Conservation (phyloP, 2,797 vertebrate genomes). For the Micromesistius poutassou region DNA sequence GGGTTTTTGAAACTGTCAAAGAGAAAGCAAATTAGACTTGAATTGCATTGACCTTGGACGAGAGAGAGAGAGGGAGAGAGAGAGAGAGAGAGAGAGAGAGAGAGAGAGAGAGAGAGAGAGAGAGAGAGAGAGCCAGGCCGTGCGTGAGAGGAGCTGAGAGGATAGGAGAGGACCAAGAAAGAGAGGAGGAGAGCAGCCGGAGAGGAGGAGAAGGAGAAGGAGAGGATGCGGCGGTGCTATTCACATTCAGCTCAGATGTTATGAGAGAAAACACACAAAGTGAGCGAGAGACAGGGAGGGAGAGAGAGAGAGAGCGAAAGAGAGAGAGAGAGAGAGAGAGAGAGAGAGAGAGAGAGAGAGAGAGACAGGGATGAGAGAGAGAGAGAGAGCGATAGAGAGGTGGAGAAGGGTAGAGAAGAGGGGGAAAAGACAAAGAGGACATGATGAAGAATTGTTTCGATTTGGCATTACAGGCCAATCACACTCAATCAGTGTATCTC, state of each 20-base stretch:
- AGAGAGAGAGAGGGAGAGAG: slow-evolving; percentile 13
- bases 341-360: slow-evolving; percentile 24
- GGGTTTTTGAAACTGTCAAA: slow-evolving; percentile 47
- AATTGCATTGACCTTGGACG: slow-evolving; percentile 59
- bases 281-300: slow-evolving; percentile 4
- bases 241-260: slow-evolving; percentile 45
- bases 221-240: not conserved
- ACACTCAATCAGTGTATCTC: slow-evolving; percentile 59
- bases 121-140: slow-evolving; percentile 8
- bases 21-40: slow-evolving; percentile 55
- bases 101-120: slow-evolving; percentile 12
- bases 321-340: slow-evolving; percentile 43
- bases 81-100: slow-evolving; percentile 12
- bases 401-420: slow-evolving; percentile 30
- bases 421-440: slow-evolving; percentile 49
- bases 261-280: slow-evolving; percentile 19
- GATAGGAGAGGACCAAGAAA: not conserved
- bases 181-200: not conserved
- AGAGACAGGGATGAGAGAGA: slow-evolving; percentile 22
- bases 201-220: not conserved
- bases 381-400: slow-evolving; percentile 27
- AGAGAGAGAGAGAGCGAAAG: slow-evolving; percentile 33
- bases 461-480: slow-evolving; percentile 61
- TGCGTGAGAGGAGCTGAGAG: not conserved
- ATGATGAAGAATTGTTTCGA: slow-evolving; percentile 53